Evolutionary conservation across 2,113 vertebrate genomes (phyloP).

Genomic region (Erythrolamprus reginae): DNA sequence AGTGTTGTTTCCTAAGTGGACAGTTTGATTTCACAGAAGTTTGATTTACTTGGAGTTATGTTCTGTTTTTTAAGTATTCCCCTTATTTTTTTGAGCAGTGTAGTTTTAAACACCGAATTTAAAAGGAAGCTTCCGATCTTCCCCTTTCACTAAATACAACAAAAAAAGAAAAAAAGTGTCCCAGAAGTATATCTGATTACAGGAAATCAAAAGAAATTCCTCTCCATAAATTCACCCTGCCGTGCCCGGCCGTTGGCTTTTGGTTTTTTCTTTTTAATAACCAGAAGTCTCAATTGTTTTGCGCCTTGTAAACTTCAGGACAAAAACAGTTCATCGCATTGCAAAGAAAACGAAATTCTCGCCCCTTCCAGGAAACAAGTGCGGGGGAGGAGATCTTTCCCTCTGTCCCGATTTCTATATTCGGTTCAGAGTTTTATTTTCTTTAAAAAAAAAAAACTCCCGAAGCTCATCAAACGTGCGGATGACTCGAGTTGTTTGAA

Average conservation of each 20-base stretch:
- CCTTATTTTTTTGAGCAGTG: too few relatives aligned
- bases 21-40: too few relatives aligned
- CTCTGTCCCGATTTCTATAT: background rate
- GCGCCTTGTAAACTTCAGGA: background rate
- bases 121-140: too few relatives aligned
- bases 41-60: too few relatives aligned
- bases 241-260: background rate
- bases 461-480: conserved; percentile 46
- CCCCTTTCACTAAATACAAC: background rate
- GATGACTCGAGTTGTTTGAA: conserved; percentile 58
- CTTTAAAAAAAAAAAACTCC: conserved; percentile 21
- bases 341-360: background rate
- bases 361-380: conserved; percentile 22
- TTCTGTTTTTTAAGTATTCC: too few relatives aligned
- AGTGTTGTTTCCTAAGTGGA: too few relatives aligned
- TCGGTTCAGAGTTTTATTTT: conserved; percentile 2
- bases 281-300: background rate
- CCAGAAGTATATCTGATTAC: background rate
- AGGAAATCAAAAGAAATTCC: background rate
- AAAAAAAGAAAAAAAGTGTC: background rate
- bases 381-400: background rate
- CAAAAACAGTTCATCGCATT: conserved; percentile 1
- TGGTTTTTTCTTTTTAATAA: background rate
- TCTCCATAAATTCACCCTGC: background rate
- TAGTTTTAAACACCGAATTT: background rate